These are phyloP conservation scores for Augiades crinisus DNA, from an alignment of 2,888 invertebrate genomes.

Conservation along the genomic window DNA sequence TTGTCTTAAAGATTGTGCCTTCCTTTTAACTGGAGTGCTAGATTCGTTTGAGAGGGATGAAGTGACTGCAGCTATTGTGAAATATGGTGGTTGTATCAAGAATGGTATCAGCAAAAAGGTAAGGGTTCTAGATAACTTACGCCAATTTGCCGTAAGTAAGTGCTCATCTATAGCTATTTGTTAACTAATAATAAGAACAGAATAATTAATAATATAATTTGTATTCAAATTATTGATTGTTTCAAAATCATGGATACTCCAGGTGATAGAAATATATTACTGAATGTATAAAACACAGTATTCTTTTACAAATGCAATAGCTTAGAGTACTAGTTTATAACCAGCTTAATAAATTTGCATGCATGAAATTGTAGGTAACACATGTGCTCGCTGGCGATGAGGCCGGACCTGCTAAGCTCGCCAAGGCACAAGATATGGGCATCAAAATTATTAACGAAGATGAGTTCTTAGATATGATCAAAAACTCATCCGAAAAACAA, in stretches of 20 bases:
- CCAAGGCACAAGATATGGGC: conserved; percentile 86
- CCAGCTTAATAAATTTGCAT: neutral
- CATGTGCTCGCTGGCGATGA: conserved; percentile 93
- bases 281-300: too few species aligned
- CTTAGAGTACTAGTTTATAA: too few species aligned
- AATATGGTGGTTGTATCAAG: conserved; percentile 91
- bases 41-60: conserved; percentile 94
- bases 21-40: conserved; percentile 92
- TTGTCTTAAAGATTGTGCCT: conserved; percentile 87
- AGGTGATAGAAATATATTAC: too few species aligned
- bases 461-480: conserved; percentile 89
- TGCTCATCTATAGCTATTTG: too few species aligned
- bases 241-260: too few species aligned
- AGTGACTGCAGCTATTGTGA: conserved; percentile 85
- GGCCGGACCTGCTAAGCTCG: conserved; percentile 91
- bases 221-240: too few species aligned
- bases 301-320: too few species aligned
- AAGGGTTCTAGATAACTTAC: neutral
- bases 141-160: too few species aligned
- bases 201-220: too few species aligned
- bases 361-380: conserved; percentile 72
- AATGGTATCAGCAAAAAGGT: conserved; percentile 88
- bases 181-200: too few species aligned
- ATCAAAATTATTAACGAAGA: conserved; percentile 91
- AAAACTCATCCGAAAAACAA: conserved; percentile 67